phyloP scores from a whole-genome alignment of 2,888 invertebrate species.

The Noctua comes region DNA sequence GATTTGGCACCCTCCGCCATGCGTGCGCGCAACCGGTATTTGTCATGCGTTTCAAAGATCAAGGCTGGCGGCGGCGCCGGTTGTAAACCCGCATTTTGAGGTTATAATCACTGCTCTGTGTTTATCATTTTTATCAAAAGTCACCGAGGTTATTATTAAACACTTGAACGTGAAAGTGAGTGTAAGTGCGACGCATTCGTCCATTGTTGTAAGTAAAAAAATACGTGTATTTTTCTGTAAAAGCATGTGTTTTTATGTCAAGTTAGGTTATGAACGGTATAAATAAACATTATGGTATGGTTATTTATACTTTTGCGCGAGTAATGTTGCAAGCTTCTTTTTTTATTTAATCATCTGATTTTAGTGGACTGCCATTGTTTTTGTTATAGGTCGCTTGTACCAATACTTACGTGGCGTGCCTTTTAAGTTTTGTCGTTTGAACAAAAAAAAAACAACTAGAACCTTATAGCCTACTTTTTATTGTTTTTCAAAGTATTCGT shows the following conservation, averaged over 20 bases:
- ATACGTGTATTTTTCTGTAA: background rate
- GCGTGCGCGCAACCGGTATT: slow-evolving; percentile 27
- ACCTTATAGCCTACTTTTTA: no score
- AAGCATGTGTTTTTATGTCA: background rate
- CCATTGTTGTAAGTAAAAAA: background rate
- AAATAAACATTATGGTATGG: slow-evolving; percentile 25
- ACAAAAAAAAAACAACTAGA: no score
- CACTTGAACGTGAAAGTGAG: slow-evolving; percentile 27
- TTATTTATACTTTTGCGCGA: slow-evolving; percentile 20
- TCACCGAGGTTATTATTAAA: slow-evolving; percentile 14
- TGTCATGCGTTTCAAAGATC: slow-evolving; percentile 35
- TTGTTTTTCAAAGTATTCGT: no score
- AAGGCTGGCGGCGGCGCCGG: slow-evolving; percentile 33
- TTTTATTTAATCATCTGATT: background rate
- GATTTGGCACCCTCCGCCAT: slow-evolving; percentile 30
- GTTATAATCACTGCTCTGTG: slow-evolving; percentile 42
- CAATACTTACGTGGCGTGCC: no score
- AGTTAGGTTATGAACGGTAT: slow-evolving; percentile 20
- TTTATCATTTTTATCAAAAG: slow-evolving; percentile 35
- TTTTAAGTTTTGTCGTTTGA: no score
- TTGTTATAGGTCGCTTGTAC: background rate
- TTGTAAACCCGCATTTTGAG: slow-evolving; percentile 43
- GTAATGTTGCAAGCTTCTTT: slow-evolving; percentile 28
- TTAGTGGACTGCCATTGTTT: background rate
- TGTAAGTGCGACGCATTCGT: background rate